These are phyloP conservation scores for Sialia sialis DNA, from an alignment of 2,113 vertebrate species.

Conservation along the genomic window DNA sequence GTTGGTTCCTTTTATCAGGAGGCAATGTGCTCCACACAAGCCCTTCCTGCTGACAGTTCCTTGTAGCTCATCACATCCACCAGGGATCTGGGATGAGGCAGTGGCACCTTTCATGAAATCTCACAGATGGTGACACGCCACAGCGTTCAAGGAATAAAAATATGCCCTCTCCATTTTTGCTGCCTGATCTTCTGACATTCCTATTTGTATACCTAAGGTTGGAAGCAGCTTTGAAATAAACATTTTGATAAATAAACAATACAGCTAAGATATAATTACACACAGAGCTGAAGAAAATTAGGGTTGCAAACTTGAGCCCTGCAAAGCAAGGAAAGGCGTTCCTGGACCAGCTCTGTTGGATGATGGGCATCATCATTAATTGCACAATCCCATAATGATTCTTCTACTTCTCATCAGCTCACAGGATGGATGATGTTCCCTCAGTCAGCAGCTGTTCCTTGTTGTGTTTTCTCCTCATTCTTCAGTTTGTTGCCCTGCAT, in stretches of 20 bases:
- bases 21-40: not conserved
- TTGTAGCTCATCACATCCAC: not conserved
- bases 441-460: not conserved
- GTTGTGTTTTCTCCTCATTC: not conserved
- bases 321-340: not conserved
- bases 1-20: not conserved
- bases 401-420: not conserved
- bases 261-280: not conserved
- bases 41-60: not conserved
- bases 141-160: not conserved
- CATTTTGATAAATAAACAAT: not conserved
- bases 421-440: not conserved
- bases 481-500: not conserved
- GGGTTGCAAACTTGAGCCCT: not conserved
- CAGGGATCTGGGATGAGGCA: not conserved
- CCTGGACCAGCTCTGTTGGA: not conserved
- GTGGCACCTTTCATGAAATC: not conserved
- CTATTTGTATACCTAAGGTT: not conserved
- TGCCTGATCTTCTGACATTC: not conserved
- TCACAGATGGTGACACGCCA: not conserved
- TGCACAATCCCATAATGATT: not conserved
- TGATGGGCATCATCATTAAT: not conserved
- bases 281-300: not conserved
- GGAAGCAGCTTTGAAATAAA: not conserved
- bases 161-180: not conserved